These are phyloP conservation scores for Lordiphosa andalusiaca DNA, from an alignment of 2,888 invertebrate species.

Conservation along the genomic window DNA sequence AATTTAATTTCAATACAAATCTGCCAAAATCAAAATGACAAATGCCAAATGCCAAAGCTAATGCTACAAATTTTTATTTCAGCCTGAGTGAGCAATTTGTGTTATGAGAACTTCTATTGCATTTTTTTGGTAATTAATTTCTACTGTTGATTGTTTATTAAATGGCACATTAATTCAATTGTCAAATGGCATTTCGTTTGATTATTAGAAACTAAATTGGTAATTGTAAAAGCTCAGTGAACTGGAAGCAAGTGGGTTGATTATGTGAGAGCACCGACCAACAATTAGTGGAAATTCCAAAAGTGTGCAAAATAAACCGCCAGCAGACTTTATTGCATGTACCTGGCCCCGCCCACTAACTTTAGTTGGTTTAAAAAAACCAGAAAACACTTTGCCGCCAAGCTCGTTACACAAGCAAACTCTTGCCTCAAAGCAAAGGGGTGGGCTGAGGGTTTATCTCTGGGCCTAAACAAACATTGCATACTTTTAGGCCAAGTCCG, in stretches of 20 bases:
- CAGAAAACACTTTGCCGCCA: conserved; percentile 8
- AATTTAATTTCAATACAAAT: conserved; percentile 38
- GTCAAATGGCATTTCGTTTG: conserved; percentile 10
- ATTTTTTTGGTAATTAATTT: conserved; percentile 27
- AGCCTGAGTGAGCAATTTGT: conserved; percentile 25
- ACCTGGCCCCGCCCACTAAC: conserved; percentile 39
- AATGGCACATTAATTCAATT: conserved; percentile 39
- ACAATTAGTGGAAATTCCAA: conserved; percentile 5
- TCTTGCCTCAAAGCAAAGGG: neutral
- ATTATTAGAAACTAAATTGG: conserved; percentile 16
- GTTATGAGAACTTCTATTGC: conserved; percentile 6
- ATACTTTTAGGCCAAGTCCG: conserved; percentile 48
- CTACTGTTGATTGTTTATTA: conserved; percentile 31
- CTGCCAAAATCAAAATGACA: conserved; percentile 16
- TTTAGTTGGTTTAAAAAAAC: conserved; percentile 18
- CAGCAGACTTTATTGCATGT: conserved; percentile 49
- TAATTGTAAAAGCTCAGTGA: conserved; percentile 27
- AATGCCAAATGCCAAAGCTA: conserved; percentile 6
- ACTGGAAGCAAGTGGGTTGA: conserved; percentile 21
- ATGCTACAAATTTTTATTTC: conserved; percentile 19
- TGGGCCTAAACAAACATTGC: conserved; percentile 63
- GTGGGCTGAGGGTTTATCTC: conserved; percentile 41
- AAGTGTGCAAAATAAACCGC: conserved; percentile 26
- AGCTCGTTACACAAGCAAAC: conserved; percentile 10
- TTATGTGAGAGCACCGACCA: neutral